Conservation (phyloP, 1,140 invertebrate genomes). For the Lucilia cuprina region DNA sequence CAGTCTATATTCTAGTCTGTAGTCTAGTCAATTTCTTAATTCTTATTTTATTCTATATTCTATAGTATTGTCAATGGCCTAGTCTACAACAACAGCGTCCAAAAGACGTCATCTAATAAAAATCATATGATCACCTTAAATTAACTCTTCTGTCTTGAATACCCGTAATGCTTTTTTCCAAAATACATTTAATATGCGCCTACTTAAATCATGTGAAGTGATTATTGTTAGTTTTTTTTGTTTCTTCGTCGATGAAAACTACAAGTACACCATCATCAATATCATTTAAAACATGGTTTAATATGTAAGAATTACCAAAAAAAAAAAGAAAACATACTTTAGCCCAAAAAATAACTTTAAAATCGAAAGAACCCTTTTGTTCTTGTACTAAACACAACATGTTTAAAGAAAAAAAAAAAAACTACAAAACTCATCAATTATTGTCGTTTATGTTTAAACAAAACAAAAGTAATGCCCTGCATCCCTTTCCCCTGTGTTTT, state of each 20-base stretch:
- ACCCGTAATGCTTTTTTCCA: not conserved
- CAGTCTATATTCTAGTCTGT: not conserved
- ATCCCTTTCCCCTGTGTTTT: not conserved
- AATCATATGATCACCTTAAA: too few species aligned
- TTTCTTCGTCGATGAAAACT: not conserved
- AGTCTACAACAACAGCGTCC: too few species aligned
- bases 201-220: not conserved
- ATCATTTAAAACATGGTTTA: slow-evolving; percentile 8
- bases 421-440: slow-evolving; percentile 30
- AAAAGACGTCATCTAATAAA: too few species aligned
- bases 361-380: not conserved
- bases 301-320: not conserved
- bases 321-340: not conserved
- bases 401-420: not conserved
- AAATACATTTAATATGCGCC: not conserved
- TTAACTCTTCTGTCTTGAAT: too few species aligned
- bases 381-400: not conserved
- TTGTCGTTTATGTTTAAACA: slow-evolving; percentile 19
- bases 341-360: not conserved
- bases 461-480: not conserved
- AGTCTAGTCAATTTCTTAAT: too few species aligned
- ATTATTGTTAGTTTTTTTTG: not conserved
- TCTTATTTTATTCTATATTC: too few species aligned
- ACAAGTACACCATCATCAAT: not conserved
- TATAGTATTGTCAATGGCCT: too few species aligned